Evolutionary conservation across 1,140 invertebrate genomes (phyloP), one percentile per base, ranked within the genome.

Genomic region (Tenebrio molitor): DNA sequence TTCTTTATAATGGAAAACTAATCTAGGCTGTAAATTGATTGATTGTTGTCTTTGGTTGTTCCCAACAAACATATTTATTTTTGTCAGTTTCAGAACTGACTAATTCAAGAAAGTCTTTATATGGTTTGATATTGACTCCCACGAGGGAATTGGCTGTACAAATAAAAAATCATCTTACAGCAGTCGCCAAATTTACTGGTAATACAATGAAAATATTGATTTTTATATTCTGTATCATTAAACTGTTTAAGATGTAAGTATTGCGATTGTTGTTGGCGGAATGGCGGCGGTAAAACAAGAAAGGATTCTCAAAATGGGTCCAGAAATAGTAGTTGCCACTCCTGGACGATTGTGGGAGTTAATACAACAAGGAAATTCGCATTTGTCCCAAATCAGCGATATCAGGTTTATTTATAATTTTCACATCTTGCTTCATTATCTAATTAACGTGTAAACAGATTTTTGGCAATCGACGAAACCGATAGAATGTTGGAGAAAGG

Each of bases 401-500:
- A 88, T 95, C 8, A 92, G 88, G 89, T 58, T 12, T 39, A 8
- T 12, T 39, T 2, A 39, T 39, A 39, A 39, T 7, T 39, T 39
- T 39, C 12, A 39, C 6, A 46, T 58, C 46, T 63, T 50, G 34
- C 44, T 75, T 81, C 84, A 29, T 4, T 4, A 29, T 29, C 25
- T 4, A 4, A 29, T 4, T 4, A 29, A 29, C 25, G 3, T 29
- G 3, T 4, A 4, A 29, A 29, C 67, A 91, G 91, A 73, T 96
- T 91, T 83, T 84, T 99, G 67, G 97, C 95, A 0, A 95, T 99
- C 71, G 98, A 99, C 84, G 98, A 99, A 88, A 98, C 97, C 0
- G 98, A 99, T 84, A 88, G 98, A 76, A 99, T 99, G 97, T 86
- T 99, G 12, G 97, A 99, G 81, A 93, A 91, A 75, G 95, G 95